These are phyloP conservation scores for Chamaea fasciata DNA, from an alignment of 2,113 vertebrate species.

Conservation along the genomic window DNA sequence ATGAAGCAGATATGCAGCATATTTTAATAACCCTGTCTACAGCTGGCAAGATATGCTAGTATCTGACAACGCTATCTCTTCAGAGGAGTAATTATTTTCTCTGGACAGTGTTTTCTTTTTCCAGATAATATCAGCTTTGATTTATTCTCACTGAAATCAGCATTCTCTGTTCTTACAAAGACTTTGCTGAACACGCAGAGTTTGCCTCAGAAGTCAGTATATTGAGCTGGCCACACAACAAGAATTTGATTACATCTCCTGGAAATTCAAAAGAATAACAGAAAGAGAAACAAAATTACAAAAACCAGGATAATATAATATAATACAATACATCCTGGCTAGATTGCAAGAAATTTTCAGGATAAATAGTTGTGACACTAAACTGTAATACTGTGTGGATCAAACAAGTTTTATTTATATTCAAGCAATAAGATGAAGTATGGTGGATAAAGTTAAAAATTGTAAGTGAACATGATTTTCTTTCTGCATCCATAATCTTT, in stretches of 20 bases:
- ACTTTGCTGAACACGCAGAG: not conserved
- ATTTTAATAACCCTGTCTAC: constrained; percentile 22
- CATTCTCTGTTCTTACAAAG: not conserved
- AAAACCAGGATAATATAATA: not conserved
- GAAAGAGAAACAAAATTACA: not conserved
- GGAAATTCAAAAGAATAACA: not conserved
- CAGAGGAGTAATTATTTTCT: not conserved
- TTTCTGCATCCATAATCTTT: not conserved
- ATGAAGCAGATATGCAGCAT: not conserved
- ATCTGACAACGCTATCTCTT: not conserved
- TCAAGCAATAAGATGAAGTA: not conserved
- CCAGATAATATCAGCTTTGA: constrained; percentile 29
- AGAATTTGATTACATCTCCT: not conserved
- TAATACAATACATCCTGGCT: not conserved
- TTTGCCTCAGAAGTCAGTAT: not conserved
- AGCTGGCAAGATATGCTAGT: not conserved
- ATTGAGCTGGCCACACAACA: not conserved
- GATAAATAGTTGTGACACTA: not conserved
- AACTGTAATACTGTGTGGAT: not conserved
- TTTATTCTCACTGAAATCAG: not conserved
- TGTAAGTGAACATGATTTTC: not conserved
- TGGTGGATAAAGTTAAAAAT: not conserved
- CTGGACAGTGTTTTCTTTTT: not conserved
- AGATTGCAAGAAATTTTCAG: not conserved
- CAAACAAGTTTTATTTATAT: not conserved